Conservation (phyloP, 1,140 invertebrate genomes). For the Colletes gigas region DNA sequence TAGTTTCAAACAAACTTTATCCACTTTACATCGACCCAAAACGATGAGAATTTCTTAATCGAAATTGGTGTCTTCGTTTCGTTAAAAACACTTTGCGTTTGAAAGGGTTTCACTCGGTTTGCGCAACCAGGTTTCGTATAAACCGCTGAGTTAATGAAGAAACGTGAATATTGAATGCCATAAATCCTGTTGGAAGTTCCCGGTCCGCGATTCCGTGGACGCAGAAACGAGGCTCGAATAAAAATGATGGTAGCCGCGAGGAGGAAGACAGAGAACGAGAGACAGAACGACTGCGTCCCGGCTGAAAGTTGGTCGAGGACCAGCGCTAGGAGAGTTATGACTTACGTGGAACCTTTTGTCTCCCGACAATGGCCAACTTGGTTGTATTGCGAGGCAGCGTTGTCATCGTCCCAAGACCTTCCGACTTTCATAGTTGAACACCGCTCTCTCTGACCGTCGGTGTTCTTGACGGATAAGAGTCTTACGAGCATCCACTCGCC, state of each 20-base stretch:
- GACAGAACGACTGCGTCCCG: neutral
- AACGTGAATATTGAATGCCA: neutral
- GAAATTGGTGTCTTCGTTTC: too few relatives aligned
- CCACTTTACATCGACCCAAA: too few relatives aligned
- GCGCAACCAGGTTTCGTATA: too few relatives aligned
- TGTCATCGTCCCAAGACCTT: conserved; percentile 12
- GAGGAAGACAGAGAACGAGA: neutral
- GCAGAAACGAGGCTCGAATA: neutral
- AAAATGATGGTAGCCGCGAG: conserved; percentile 6
- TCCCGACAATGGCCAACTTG: conserved; percentile 53
- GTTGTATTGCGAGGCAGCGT: neutral
- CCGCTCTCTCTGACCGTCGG: neutral
- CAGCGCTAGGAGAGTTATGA: conserved; percentile 41
- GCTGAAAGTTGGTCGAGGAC: conserved; percentile 45
- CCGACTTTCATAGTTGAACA: conserved; percentile 26
- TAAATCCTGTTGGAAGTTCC: neutral
- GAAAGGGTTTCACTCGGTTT: too few relatives aligned
- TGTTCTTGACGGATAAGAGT: conserved; percentile 22
- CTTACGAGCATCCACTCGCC: neutral
- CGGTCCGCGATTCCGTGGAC: neutral
- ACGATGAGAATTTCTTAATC: too few relatives aligned
- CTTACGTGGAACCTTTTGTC: conserved; percentile 51
- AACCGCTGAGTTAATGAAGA: neutral
- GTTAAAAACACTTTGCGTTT: too few relatives aligned
- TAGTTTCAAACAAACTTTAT: too few relatives aligned